Percentiles rank a stretch among this genome's conserved stretches.
phyloP scores from a whole-genome alignment of 2,797 vertebrate species.

The Anniella stebbinsi region DNA sequence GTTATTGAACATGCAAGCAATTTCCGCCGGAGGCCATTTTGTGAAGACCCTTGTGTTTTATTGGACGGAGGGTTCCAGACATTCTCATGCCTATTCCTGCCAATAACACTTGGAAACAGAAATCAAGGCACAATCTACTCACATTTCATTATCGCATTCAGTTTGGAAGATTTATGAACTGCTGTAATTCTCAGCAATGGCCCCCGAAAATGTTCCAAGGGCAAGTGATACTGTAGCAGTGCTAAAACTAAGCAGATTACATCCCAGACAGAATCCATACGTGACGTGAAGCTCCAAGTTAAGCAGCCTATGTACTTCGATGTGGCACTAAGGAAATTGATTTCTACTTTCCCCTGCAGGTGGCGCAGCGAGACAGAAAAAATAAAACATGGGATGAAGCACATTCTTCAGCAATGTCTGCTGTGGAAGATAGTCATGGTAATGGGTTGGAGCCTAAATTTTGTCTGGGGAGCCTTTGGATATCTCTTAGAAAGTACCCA shows the following conservation, averaged over 20 bases:
- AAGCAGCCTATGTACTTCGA: not conserved
- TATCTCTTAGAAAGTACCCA: not conserved
- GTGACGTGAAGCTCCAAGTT: not conserved
- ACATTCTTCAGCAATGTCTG: not conserved
- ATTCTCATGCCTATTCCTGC: not conserved
- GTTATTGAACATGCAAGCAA: not conserved
- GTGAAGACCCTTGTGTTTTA: not conserved
- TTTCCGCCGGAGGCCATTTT: not conserved
- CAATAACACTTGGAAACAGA: not conserved
- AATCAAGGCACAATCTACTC: not conserved
- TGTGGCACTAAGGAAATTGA: slow-evolving; percentile 15
- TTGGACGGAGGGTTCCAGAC: not conserved
- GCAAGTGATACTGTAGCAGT: not conserved
- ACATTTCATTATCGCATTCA: not conserved
- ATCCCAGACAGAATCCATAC: not conserved
- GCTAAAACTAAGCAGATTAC: slow-evolving; percentile 7
- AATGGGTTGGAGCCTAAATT: not conserved
- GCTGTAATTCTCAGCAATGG: not conserved
- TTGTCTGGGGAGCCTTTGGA: slow-evolving; percentile 20
- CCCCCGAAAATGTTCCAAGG: not conserved
- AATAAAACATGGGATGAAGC: slow-evolving; percentile 45
- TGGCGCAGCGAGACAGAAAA: slow-evolving; percentile 67
- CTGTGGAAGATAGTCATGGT: not conserved
- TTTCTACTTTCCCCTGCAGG: slow-evolving; percentile 63
- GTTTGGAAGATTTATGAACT: not conserved